A percentile compares a stretch with the other conserved stretches of the same genome.
phyloP scores from a whole-genome alignment of 1,140 invertebrate species.

The Drosophila melanica region DNA sequence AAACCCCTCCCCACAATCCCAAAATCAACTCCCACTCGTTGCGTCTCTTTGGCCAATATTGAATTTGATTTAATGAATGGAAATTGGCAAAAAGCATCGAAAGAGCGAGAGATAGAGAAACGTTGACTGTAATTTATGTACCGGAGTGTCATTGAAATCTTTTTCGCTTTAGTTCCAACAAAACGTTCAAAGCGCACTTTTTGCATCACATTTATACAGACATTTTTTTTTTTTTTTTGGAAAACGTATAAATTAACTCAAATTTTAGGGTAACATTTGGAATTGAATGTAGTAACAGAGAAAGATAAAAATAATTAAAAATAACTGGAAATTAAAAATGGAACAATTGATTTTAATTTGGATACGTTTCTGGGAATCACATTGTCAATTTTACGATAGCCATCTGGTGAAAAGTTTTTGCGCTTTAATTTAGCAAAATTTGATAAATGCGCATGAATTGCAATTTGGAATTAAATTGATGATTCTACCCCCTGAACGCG shows the following conservation, averaged over 20 bases:
- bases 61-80: constrained; percentile 82
- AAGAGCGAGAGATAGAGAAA: constrained; percentile 18
- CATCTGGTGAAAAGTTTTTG: constrained; percentile 25
- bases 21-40: constrained; percentile 49
- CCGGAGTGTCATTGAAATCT: constrained; percentile 18
- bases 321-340: not conserved
- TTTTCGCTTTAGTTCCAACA: constrained; percentile 34
- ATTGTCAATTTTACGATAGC: not conserved
- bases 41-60: constrained; percentile 76
- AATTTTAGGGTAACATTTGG: not conserved
- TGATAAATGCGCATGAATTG: constrained; percentile 70
- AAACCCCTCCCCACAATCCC: not conserved
- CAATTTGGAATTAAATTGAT: constrained; percentile 78
- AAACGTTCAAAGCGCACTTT: not conserved
- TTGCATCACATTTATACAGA: not conserved
- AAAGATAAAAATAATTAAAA: not conserved
- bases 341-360: constrained; percentile 1
- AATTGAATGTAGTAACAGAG: not conserved
- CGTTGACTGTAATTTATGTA: constrained; percentile 39
- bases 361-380: constrained; percentile 5
- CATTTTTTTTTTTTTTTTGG: no score
- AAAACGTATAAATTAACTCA: not conserved
- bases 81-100: constrained; percentile 65
- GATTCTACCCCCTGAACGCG: constrained; percentile 28
- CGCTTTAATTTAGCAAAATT: constrained; percentile 43